A percentile compares a stretch with the other conserved stretches of the same genome.
These are phyloP conservation scores for Dinocampus coccinellae DNA, from an alignment of 2,888 invertebrate species.

Conservation along the genomic window DNA sequence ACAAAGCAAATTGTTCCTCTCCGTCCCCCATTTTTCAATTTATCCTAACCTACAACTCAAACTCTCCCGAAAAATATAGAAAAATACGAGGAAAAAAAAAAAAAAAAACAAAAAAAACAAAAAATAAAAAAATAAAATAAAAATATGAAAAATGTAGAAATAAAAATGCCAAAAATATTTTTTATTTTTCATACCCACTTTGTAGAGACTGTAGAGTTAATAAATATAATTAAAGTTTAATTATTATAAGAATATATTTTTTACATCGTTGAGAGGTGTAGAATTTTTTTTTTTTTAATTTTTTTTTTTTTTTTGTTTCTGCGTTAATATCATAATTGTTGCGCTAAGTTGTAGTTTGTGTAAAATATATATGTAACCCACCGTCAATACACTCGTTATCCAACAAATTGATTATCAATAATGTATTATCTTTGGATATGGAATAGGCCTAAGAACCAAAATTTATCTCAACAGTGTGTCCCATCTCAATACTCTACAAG, in stretches of 20 bases:
- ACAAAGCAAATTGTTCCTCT: neutral
- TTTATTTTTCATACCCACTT: conserved; percentile 54
- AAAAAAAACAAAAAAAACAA: conserved; percentile 35
- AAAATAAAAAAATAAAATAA: conserved; percentile 40
- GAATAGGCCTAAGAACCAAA: neutral
- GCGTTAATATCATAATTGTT: conserved; percentile 28
- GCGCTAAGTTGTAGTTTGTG: conserved; percentile 26
- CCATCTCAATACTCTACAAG: neutral
- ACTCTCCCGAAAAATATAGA: conserved; percentile 17
- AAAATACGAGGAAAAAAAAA: conserved; percentile 21
- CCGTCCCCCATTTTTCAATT: conserved; percentile 4
- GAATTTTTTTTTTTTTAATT: conserved; percentile 9
- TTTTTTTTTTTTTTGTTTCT: conserved; percentile 20
- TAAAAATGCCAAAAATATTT: conserved; percentile 52
- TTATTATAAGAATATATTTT: conserved; percentile 48
- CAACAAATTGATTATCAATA: neutral
- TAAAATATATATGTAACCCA: conserved; percentile 6
- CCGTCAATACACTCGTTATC: neutral
- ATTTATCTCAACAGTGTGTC: neutral
- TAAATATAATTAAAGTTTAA: conserved; percentile 36
- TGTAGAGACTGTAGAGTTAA: conserved; percentile 45
- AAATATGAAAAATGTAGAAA: conserved; percentile 36
- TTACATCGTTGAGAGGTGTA: conserved; percentile 32
- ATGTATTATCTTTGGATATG: conserved; percentile 1
- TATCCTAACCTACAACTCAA: neutral